A percentile compares a stretch with the other conserved stretches of the same genome.
These are phyloP conservation scores for Wiebesia pumilae DNA, from an alignment of 1,140 invertebrate species.

Conservation along the genomic window DNA sequence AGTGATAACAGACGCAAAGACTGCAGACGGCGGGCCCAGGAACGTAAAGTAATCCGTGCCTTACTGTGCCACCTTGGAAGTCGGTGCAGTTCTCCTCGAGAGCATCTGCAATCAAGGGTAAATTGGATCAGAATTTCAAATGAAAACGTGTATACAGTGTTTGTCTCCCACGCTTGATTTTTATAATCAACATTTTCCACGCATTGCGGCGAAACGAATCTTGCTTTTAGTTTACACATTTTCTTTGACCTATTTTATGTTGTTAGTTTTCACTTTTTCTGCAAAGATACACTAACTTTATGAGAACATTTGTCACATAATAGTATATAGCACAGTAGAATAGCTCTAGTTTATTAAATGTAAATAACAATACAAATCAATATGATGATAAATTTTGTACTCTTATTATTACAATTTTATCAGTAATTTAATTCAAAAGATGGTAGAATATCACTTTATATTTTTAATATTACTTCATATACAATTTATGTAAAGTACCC, in stretches of 20 bases:
- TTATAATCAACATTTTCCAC: background rate
- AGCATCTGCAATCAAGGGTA: slow-evolving; percentile 73
- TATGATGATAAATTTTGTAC: no score
- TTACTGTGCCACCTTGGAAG: slow-evolving; percentile 84
- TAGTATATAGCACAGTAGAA: no score
- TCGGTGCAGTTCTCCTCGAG: slow-evolving; percentile 86
- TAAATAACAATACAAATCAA: no score
- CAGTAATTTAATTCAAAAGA: no score
- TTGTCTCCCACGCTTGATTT: background rate
- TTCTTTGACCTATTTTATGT: background rate
- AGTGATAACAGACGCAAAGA: slow-evolving; percentile 89
- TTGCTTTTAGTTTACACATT: background rate
- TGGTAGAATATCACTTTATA: no score
- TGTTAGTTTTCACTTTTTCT: background rate
- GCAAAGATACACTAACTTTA: no score
- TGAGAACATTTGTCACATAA: no score
- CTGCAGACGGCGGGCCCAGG: slow-evolving; percentile 91
- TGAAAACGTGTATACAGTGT: background rate
- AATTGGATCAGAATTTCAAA: slow-evolving; percentile 19
- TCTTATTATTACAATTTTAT: no score
- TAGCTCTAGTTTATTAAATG: no score
- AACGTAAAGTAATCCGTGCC: slow-evolving; percentile 86
- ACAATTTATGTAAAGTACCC: no score
- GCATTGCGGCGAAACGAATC: background rate
- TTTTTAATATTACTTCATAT: no score